These are phyloP conservation scores for Thamnophis sirtalis DNA, from an alignment of 2,113 vertebrate species.

Conservation along the genomic window DNA sequence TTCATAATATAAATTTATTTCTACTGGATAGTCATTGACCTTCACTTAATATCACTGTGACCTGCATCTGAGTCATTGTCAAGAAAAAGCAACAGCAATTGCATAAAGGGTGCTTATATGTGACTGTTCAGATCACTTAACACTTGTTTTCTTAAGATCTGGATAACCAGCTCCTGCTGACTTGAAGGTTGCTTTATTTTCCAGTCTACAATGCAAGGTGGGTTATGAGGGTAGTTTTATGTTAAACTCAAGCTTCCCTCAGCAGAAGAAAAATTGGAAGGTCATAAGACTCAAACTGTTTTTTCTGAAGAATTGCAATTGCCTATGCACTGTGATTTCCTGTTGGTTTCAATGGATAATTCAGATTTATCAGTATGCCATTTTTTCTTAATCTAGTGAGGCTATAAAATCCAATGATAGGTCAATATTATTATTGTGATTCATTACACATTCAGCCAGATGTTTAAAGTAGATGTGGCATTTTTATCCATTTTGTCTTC, in stretches of 20 bases:
- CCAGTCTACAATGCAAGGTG: conserved; percentile 45
- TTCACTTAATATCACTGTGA: conserved; percentile 45
- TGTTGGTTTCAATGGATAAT: not conserved
- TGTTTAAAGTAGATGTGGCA: not conserved
- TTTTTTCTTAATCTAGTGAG: not conserved
- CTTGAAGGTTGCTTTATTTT: conserved; percentile 8
- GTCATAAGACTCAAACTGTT: not conserved
- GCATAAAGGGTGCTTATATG: conserved; percentile 41
- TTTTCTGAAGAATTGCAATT: not conserved
- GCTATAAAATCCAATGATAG: not conserved
- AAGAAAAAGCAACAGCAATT: conserved; percentile 32
- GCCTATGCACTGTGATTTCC: not conserved
- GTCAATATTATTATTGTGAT: not conserved
- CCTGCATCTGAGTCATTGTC: conserved; percentile 29
- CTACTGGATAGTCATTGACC: conserved; percentile 22
- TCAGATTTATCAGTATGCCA: not conserved
- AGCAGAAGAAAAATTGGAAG: not conserved
- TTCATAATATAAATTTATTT: not conserved
- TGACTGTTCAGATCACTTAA: conserved; percentile 22
- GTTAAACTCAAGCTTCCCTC: conserved; percentile 24
- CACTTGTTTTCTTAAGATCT: not conserved
- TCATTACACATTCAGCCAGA: not conserved
- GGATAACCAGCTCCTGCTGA: conserved; percentile 13
- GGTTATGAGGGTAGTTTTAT: conserved; percentile 29
- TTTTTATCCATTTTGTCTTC: not conserved